Percentiles rank a stretch among this genome's conserved stretches.
These are phyloP conservation scores for Amblyornis subalaris DNA, from an alignment of 2,113 vertebrate genomes.

Conservation along the genomic window DNA sequence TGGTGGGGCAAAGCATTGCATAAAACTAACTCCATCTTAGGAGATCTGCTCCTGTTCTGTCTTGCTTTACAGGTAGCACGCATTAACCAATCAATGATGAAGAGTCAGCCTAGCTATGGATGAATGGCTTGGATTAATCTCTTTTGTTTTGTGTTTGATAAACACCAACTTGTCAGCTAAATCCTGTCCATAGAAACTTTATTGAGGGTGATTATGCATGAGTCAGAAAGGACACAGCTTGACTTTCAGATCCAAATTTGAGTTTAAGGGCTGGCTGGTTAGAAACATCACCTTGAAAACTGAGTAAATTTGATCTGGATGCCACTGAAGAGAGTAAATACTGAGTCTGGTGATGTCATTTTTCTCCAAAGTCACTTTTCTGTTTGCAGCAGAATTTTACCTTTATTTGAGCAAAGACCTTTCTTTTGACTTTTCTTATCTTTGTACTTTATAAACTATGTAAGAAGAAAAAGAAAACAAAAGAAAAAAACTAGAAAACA, in stretches of 20 bases:
- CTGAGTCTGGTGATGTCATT: neutral
- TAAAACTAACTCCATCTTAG: neutral
- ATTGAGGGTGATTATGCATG: constrained; percentile 34
- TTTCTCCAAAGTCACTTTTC: constrained; percentile 25
- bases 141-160: constrained; percentile 29
- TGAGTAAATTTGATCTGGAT: constrained; percentile 41
- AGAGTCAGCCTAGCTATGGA: constrained; percentile 24
- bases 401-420: neutral
- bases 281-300: constrained; percentile 52
- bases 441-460: neutral
- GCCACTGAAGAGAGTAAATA: constrained; percentile 22
- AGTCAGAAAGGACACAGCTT: constrained; percentile 51
- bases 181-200: constrained; percentile 34
- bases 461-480: neutral
- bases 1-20: neutral
- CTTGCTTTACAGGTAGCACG: neutral
- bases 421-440: neutral
- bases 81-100: constrained; percentile 25
- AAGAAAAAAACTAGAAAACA: neutral
- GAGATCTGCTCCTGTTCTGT: neutral
- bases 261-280: constrained; percentile 39
- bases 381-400: neutral
- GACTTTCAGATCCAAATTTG: constrained; percentile 49
- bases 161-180: constrained; percentile 50
- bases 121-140: constrained; percentile 41